Conservation (phyloP, 2,113 vertebrate genomes). For the Tachysurus vachellii region DNA sequence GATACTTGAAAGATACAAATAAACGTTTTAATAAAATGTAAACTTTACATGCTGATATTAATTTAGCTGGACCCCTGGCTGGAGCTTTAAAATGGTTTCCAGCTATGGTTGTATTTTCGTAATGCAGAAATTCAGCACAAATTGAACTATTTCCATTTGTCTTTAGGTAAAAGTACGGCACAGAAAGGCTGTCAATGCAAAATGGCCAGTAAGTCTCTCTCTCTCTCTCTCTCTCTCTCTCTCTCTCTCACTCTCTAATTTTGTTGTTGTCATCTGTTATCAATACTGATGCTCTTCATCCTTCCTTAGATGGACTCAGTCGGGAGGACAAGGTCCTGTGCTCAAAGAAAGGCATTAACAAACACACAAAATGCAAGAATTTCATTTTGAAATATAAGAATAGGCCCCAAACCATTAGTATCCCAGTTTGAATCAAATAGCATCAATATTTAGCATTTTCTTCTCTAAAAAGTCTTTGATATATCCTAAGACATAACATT, state of each 20-base stretch:
- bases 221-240: background rate
- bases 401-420: background rate
- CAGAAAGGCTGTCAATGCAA: background rate
- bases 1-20: background rate
- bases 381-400: background rate
- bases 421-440: slow-evolving; percentile 36
- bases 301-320: slow-evolving; percentile 18
- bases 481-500: background rate
- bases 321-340: background rate
- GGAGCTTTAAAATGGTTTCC: background rate
- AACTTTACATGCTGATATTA: background rate
- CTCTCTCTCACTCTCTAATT: background rate
- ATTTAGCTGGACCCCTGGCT: background rate
- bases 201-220: background rate
- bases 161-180: background rate
- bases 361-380: background rate
- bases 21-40: background rate
- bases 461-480: background rate
- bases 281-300: background rate
- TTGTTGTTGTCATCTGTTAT: background rate
- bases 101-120: background rate
- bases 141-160: background rate
- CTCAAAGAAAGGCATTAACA: background rate
- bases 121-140: background rate
- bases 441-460: background rate